These are phyloP conservation scores for Enteromius unitaeniatus DNA, from an alignment of 2,797 vertebrate species.

Conservation along the genomic window DNA sequence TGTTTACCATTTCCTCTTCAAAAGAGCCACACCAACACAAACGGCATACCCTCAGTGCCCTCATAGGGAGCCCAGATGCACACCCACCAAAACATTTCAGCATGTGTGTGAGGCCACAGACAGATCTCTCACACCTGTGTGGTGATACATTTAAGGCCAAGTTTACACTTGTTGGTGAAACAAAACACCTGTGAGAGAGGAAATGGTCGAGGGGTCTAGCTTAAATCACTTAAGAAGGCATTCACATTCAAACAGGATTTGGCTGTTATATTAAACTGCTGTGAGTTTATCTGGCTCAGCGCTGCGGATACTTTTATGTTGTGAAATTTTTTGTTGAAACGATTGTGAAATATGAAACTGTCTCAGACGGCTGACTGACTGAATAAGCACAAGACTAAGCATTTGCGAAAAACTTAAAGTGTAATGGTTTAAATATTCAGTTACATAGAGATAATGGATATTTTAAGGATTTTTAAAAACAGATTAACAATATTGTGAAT, in stretches of 20 bases:
- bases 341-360: background rate
- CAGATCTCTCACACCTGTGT: background rate
- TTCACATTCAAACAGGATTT: background rate
- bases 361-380: background rate
- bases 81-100: background rate
- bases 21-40: slow-evolving; percentile 13
- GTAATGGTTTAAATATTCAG: background rate
- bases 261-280: background rate
- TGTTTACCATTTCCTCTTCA: background rate
- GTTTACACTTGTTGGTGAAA: slow-evolving; percentile 24
- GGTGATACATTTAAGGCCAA: background rate
- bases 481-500: background rate
- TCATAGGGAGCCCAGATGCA: background rate
- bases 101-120: background rate
- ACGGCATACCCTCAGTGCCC: background rate
- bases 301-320: background rate
- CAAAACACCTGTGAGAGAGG: slow-evolving; percentile 24
- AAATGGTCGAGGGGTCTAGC: background rate
- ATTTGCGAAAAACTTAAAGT: background rate
- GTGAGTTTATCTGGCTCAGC: background rate
- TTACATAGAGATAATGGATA: background rate
- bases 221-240: background rate
- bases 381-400: background rate
- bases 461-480: background rate
- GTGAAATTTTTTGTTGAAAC: background rate